Conservation (phyloP, 2,888 invertebrate species). For the Lepidonotus clava region DNA sequence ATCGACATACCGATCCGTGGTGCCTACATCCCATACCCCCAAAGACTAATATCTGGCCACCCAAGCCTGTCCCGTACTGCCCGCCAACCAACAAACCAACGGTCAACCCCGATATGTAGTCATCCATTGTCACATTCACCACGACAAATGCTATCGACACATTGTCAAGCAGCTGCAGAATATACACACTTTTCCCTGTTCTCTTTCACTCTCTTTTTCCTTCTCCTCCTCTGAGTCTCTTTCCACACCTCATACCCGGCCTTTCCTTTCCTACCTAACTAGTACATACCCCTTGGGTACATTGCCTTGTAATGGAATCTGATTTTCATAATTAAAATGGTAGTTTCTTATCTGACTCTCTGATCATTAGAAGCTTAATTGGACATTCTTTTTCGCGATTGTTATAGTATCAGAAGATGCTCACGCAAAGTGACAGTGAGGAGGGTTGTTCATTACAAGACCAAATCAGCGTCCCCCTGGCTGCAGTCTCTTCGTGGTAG, state of each 20-base stretch:
- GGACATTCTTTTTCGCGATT: conserved; percentile 14
- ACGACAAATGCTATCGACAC: too few relatives aligned
- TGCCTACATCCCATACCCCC: too few relatives aligned
- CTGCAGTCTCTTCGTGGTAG: neutral
- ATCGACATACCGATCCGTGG: too few relatives aligned
- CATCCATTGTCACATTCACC: too few relatives aligned
- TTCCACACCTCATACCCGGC: neutral
- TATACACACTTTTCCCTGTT: too few relatives aligned
- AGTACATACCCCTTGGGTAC: too few relatives aligned
- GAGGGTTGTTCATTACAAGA: neutral
- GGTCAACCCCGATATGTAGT: too few relatives aligned
- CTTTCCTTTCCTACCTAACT: neutral
- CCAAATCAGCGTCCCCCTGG: neutral
- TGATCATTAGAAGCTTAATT: conserved; percentile 23
- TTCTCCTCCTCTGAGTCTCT: neutral
- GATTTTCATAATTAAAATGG: conserved; percentile 10
- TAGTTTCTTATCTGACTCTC: neutral
- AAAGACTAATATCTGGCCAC: too few relatives aligned
- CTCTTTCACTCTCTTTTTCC: too few relatives aligned
- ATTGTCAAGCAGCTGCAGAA: too few relatives aligned
- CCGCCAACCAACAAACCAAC: too few relatives aligned
- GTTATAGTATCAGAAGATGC: neutral
- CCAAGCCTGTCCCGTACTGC: too few relatives aligned
- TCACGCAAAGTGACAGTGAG: neutral
- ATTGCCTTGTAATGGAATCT: neutral